Percentiles rank a stretch among this genome's conserved stretches.
Evolutionary conservation across 2,888 invertebrate species (phyloP).

Genomic region (Cepaea hortensis): DNA sequence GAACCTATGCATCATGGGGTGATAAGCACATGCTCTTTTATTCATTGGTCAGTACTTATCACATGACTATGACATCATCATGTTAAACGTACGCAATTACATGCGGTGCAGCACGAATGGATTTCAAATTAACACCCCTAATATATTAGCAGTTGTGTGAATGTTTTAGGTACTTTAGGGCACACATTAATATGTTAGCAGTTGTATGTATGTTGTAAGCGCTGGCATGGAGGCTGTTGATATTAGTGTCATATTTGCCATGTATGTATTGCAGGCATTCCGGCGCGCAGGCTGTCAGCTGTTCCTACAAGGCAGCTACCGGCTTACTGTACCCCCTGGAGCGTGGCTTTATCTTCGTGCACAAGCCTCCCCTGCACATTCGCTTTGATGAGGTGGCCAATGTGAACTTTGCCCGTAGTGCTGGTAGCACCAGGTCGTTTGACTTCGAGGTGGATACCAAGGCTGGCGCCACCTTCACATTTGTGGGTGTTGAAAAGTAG

Average conservation of each 20-base stretch:
- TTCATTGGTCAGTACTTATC: too few species aligned
- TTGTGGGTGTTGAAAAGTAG: constrained; percentile 96
- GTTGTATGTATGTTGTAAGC: too few species aligned
- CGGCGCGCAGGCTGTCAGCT: constrained; percentile 91
- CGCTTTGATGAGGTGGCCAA: constrained; percentile 96
- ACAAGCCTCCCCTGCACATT: constrained; percentile 98
- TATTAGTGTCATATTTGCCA: background rate
- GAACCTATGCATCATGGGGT: too few species aligned
- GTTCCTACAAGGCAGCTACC: constrained; percentile 97
- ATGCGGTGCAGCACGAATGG: too few species aligned
- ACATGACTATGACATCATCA: too few species aligned
- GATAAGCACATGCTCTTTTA: too few species aligned
- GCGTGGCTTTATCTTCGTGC: constrained; percentile 97
- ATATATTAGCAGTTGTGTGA: too few species aligned
- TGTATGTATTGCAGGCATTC: constrained; percentile 81
- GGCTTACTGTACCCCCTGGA: constrained; percentile 98
- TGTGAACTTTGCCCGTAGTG: constrained; percentile 96
- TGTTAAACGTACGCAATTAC: too few species aligned
- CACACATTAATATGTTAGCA: background rate
- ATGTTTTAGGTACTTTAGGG: too few species aligned
- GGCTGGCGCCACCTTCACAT: constrained; percentile 90
- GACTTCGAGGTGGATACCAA: constrained; percentile 86
- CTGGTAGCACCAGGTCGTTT: constrained; percentile 83
- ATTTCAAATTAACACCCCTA: too few species aligned
- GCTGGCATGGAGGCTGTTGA: background rate